Conservation (phyloP, 1,140 invertebrate genomes). For the Anastrepha obliqua region DNA sequence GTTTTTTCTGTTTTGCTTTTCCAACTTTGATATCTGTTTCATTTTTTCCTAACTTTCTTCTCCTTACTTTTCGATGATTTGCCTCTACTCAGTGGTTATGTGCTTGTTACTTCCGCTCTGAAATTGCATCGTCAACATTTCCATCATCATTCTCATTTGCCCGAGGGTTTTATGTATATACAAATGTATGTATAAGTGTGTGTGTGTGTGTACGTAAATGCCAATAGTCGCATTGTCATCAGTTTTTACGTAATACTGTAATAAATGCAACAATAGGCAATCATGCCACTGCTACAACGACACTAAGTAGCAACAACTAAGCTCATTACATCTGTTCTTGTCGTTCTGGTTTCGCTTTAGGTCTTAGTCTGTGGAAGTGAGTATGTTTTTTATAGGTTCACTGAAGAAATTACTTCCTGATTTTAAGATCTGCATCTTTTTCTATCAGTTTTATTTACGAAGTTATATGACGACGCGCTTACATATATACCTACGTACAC, state of each 20-base stretch:
- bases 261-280: neutral
- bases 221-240: slow-evolving; percentile 39
- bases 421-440: neutral
- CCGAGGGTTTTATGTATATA: neutral
- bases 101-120: slow-evolving; percentile 14
- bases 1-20: neutral
- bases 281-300: neutral
- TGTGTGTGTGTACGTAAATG: neutral
- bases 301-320: neutral
- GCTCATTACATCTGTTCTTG: slow-evolving; percentile 48
- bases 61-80: neutral
- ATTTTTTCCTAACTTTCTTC: neutral
- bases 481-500: too few relatives aligned
- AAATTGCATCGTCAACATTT: slow-evolving; percentile 35
- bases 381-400: neutral
- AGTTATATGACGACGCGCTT: too few relatives aligned
- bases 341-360: neutral
- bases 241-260: slow-evolving; percentile 46
- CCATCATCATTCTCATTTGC: slow-evolving; percentile 35
- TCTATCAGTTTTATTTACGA: too few relatives aligned
- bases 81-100: neutral
- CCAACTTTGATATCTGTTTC: neutral
- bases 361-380: neutral
- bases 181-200: neutral
- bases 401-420: slow-evolving; percentile 22